phyloP scores from a whole-genome alignment of 2,113 vertebrate species.

The Xenotilapia longispinis region DNA sequence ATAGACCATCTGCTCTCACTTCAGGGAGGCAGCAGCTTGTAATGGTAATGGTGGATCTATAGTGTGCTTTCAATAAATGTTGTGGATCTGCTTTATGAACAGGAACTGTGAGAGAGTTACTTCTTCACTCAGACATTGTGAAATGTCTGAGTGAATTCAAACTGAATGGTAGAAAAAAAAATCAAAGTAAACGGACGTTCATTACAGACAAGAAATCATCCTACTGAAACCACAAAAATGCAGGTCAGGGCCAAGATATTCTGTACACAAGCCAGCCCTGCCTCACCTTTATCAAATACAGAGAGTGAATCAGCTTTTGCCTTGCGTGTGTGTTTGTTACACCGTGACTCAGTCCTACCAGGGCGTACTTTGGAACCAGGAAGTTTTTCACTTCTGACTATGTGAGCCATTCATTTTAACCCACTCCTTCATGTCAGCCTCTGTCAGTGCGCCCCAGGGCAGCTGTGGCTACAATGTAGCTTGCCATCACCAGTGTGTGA shows the following conservation, averaged over 20 bases:
- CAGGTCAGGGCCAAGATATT: neutral
- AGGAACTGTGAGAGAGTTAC: neutral
- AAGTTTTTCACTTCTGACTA: neutral
- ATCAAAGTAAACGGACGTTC: neutral
- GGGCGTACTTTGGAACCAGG: neutral
- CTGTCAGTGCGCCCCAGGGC: neutral
- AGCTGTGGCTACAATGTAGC: neutral
- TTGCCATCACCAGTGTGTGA: neutral
- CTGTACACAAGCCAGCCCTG: neutral
- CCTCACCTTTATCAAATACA: constrained; percentile 43
- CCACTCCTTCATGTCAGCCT: neutral
- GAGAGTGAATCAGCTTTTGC: neutral
- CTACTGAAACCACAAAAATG: neutral
- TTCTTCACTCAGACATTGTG: neutral
- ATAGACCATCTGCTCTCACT: neutral
- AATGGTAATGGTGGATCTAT: neutral
- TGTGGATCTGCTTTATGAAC: neutral
- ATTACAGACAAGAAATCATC: neutral
- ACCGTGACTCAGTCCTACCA: neutral
- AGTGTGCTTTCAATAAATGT: neutral
- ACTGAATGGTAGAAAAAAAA: neutral
- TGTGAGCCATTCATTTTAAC: neutral
- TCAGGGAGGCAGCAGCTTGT: neutral
- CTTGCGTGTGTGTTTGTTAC: neutral
- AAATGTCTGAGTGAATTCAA: neutral